These are phyloP conservation scores for Tricholauxania praeusta DNA, from an alignment of 2,888 invertebrate genomes.

Conservation along the genomic window DNA sequence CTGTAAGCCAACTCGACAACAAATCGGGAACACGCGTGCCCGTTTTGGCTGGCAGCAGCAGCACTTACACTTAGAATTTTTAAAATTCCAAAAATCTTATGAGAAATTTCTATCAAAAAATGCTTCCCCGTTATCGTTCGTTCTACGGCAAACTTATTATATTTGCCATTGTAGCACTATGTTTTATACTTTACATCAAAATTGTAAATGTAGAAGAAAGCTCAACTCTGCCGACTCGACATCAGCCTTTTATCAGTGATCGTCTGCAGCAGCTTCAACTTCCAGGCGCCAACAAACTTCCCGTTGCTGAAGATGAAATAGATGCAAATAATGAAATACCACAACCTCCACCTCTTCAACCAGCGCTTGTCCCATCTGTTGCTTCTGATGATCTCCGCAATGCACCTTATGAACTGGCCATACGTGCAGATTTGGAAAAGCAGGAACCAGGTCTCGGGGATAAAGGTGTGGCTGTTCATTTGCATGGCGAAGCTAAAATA, in stretches of 20 bases:
- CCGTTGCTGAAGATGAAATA: conserved; percentile 25
- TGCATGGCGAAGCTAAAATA: conserved; percentile 76
- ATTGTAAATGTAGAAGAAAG: conserved; percentile 52
- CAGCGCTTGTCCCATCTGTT: conserved; percentile 38
- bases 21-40: neutral
- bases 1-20: neutral
- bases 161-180: conserved; percentile 60
- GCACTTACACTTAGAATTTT: too few relatives aligned
- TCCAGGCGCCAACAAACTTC: conserved; percentile 26
- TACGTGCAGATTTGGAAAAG: conserved; percentile 74
- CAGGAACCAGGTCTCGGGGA: conserved; percentile 80
- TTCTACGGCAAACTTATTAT: conserved; percentile 65
- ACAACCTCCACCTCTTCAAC: conserved; percentile 30
- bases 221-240: neutral
- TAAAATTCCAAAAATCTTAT: neutral
- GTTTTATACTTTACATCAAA: conserved; percentile 64
- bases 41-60: neutral
- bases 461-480: conserved; percentile 75
- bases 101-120: conserved; percentile 42
- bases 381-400: conserved; percentile 38
- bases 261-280: conserved; percentile 34
- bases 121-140: conserved; percentile 66
- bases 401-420: conserved; percentile 63
- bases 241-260: too few relatives aligned
- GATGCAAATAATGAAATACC: conserved; percentile 17